Evolutionary conservation across 2,113 vertebrate species (phyloP).

Genomic region (Falco punctatus): DNA sequence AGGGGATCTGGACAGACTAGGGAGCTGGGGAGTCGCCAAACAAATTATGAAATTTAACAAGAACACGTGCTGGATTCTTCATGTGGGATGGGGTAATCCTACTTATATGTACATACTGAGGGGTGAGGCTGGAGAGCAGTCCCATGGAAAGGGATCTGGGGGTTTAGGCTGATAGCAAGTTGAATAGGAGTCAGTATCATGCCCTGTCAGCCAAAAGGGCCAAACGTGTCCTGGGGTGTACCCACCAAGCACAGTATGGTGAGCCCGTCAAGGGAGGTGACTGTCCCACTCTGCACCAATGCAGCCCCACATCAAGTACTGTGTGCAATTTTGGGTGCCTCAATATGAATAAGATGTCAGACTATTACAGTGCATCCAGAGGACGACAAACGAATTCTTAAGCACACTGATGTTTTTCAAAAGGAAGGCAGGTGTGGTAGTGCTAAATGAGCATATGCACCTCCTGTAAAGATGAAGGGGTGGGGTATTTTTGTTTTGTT

Average conservation of each 20-base stretch:
- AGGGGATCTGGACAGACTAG: not conserved
- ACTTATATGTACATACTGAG: too few relatives aligned
- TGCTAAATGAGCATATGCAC: not conserved
- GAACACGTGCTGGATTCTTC: too few relatives aligned
- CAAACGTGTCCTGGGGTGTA: not conserved
- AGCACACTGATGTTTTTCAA: not conserved
- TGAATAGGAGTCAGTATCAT: not conserved
- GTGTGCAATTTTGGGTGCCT: not conserved
- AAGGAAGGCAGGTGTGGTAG: not conserved
- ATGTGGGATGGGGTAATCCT: too few relatives aligned
- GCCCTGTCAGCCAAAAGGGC: not conserved
- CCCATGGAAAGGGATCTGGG: too few relatives aligned
- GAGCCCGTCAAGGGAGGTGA: not conserved
- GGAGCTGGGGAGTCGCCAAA: not conserved
- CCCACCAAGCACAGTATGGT: not conserved
- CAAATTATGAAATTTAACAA: not conserved
- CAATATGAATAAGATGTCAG: not conserved
- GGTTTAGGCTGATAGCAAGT: too few relatives aligned
- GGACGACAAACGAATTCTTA: not conserved
- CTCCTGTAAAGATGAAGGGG: not conserved
- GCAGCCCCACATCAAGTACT: too few relatives aligned
- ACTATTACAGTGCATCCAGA: not conserved
- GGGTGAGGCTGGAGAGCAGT: too few relatives aligned
- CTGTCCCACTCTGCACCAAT: too few relatives aligned
- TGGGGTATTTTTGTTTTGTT: not conserved